Conservation (phyloP, 2,113 vertebrate species). For the Phaetusa simplex region DNA sequence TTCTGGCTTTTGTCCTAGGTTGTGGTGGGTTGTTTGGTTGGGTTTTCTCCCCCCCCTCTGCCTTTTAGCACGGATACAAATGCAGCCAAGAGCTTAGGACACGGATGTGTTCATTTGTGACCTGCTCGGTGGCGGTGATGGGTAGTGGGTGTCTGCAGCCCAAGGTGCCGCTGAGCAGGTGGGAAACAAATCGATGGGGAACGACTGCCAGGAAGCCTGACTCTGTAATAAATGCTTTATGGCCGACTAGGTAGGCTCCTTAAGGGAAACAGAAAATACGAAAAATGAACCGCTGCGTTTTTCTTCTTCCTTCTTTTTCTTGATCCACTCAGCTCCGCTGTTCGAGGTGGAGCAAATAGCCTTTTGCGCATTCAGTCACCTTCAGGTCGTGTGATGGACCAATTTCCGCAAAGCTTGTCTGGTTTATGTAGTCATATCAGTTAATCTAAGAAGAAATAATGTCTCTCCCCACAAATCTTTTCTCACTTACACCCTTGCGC, state of each 20-base stretch:
- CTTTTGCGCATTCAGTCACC: background rate
- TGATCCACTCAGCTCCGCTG: background rate
- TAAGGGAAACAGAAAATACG: background rate
- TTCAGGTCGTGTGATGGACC: background rate
- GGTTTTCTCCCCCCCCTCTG: background rate
- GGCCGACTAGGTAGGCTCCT: background rate
- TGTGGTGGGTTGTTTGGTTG: background rate
- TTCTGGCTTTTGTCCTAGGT: background rate
- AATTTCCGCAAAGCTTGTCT: background rate
- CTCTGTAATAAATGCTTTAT: background rate
- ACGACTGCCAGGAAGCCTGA: background rate
- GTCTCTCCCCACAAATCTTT: background rate
- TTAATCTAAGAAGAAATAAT: background rate
- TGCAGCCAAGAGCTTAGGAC: background rate
- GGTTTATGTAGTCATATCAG: background rate
- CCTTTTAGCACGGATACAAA: background rate
- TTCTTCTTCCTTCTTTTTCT: background rate
- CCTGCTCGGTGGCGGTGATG: background rate
- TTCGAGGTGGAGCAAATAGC: background rate
- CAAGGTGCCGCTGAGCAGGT: background rate
- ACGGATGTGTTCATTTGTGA: background rate
- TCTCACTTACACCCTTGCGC: background rate
- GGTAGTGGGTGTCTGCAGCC: background rate
- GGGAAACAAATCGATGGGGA: background rate
- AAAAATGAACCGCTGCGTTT: background rate